Evolutionary conservation across 2,888 invertebrate species (phyloP), one percentile per base, ranked within the genome.

Genomic region (Tetragonula carbonaria): DNA sequence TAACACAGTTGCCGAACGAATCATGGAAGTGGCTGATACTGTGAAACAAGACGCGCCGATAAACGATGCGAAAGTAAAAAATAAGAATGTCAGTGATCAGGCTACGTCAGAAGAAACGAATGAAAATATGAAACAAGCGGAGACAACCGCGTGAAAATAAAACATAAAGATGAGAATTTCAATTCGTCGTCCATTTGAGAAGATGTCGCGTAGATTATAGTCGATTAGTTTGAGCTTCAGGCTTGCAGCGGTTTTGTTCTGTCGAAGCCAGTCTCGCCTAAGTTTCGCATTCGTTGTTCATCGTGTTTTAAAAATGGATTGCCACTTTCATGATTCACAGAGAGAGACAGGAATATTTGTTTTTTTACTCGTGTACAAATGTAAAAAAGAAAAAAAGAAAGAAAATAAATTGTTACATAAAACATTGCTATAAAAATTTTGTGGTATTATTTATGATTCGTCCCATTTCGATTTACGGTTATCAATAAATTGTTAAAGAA

Each of bases 1-100:
- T 28, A 87, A 82, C 50, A 94, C 95, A 80, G 95, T 95, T 1
- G 95, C 95, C 2, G 95, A 95, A 88, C 92, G 95, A 0, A 95
- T 96, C 68, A 88, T 95, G 90, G 94, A 95, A 1, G 87, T 92
- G 18, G 88, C 82, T 11, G 79, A 85, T 0, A 85, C 84, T 23
- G 73, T 72, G 4, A 78, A 88, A 13, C 86, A 82, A 23, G 78
- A 88, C 23, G 50, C n/a, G 28, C 38, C 45, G 16, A 16, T 13
- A 28, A 59, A 45, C 1, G 62, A 28, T 16, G 33, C 2, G 5
- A 38, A 67, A 3, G 86, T 80, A 2, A 72, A 87, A 6, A 84
- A 85, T 38, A 76, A 86, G 72, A 80, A 74, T 21, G 5, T 21
- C 11, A 67, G 21, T 16, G 83, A 28, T 28, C 28, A 82, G 67